Evolutionary conservation across 2,888 invertebrate species (phyloP).

Genomic region (Bimastos eiseni): DNA sequence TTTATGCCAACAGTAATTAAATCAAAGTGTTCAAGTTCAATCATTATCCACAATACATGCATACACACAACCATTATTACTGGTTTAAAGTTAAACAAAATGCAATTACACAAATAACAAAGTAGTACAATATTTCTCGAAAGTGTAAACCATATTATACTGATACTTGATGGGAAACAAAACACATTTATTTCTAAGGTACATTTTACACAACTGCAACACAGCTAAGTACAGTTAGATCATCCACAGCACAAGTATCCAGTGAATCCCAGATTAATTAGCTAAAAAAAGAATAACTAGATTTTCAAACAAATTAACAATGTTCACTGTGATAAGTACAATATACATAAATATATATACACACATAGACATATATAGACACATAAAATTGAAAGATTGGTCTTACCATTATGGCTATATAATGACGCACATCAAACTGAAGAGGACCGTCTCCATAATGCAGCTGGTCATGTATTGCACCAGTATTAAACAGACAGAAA

Average conservation of each 20-base stretch:
- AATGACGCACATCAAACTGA: background rate
- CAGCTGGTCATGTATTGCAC: background rate
- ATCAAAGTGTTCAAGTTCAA: background rate
- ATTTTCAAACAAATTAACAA: background rate
- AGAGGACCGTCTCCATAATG: constrained; percentile 18
- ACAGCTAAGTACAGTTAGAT: background rate
- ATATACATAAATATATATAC: no score
- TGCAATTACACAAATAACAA: background rate
- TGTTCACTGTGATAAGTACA: no score
- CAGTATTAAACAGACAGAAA: background rate
- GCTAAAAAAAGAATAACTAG: background rate
- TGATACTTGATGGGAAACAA: background rate
- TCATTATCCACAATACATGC: background rate
- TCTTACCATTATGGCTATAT: constrained; percentile 18
- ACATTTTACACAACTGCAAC: background rate
- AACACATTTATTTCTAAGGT: background rate
- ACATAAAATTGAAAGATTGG: background rate
- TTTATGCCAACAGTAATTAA: background rate
- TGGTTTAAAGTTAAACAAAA: background rate
- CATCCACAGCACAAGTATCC: background rate
- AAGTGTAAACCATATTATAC: background rate
- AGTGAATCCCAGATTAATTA: background rate
- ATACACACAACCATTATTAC: background rate
- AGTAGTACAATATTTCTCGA: background rate
- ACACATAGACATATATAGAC: no score